These are phyloP conservation scores for Eucera pruinosa DNA, from an alignment of 2,888 invertebrate species.

Conservation along the genomic window DNA sequence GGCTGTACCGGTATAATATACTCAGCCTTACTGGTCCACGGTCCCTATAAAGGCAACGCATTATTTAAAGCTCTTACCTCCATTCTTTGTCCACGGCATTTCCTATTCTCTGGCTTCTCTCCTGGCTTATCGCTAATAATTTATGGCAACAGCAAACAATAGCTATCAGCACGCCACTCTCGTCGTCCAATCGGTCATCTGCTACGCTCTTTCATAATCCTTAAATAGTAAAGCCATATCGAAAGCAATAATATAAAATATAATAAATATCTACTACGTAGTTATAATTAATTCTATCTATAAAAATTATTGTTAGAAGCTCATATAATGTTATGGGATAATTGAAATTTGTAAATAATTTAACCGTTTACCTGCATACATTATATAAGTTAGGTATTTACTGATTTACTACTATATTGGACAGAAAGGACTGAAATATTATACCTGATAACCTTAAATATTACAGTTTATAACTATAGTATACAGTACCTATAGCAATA, in stretches of 20 bases:
- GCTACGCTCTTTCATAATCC: conserved; percentile 5
- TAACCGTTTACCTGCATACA: too few species aligned
- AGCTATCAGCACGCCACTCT: conserved; percentile 70
- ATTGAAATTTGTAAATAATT: too few species aligned
- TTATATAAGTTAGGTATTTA: too few species aligned
- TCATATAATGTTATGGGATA: too few species aligned
- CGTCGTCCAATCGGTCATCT: conserved; percentile 64
- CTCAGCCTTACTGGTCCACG: conserved; percentile 66
- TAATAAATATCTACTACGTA: background rate
- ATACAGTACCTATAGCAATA: too few species aligned
- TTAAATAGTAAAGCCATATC: background rate
- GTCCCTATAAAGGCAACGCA: conserved; percentile 76
- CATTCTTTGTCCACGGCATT: conserved; percentile 76
- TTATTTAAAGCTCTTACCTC: conserved; percentile 79
- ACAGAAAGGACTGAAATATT: too few species aligned
- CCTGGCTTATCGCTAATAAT: conserved; percentile 78
- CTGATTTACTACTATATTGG: too few species aligned
- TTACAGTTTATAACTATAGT: too few species aligned
- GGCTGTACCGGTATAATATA: conserved; percentile 72
- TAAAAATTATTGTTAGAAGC: too few species aligned
- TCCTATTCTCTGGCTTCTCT: conserved; percentile 71
- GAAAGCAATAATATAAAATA: background rate
- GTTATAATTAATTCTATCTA: too few species aligned
- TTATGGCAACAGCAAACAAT: conserved; percentile 75
- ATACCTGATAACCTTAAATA: too few species aligned